Percentiles rank a stretch among this genome's conserved stretches.
Evolutionary conservation across 2,888 invertebrate genomes (phyloP).

Genomic region (Eueremaeus valkanovi): DNA sequence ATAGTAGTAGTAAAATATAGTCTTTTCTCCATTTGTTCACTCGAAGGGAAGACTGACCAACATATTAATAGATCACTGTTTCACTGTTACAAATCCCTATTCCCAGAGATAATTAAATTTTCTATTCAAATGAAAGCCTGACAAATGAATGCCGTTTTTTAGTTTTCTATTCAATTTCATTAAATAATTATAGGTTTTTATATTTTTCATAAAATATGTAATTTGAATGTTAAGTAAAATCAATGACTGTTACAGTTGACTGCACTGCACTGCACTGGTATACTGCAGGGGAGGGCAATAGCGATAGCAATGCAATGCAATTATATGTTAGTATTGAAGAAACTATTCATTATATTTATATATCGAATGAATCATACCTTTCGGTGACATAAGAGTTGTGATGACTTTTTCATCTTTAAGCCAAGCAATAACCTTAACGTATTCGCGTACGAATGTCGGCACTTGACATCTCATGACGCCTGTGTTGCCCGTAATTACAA

Average conservation of each 20-base stretch:
- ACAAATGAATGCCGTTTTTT: too few species aligned
- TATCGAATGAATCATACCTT: slow-evolving; percentile 28
- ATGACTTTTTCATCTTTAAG: slow-evolving; percentile 37
- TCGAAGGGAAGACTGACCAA: not conserved
- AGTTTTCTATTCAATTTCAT: too few species aligned
- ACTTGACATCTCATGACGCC: slow-evolving; percentile 40
- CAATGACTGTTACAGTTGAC: too few species aligned
- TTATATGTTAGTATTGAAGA: too few species aligned
- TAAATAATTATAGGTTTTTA: not conserved
- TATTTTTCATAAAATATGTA: too few species aligned
- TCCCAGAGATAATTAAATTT: slow-evolving; percentile 19
- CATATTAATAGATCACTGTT: not conserved
- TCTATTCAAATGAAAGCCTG: not conserved
- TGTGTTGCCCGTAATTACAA: slow-evolving; percentile 38
- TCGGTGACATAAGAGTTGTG: slow-evolving; percentile 36
- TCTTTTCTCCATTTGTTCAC: too few species aligned
- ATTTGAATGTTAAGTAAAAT: too few species aligned
- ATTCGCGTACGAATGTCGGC: slow-evolving; percentile 39
- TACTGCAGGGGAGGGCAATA: too few species aligned
- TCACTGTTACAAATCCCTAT: slow-evolving; percentile 4
- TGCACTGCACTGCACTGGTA: too few species aligned
- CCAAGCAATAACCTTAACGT: slow-evolving; percentile 39
- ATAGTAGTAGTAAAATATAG: not conserved
- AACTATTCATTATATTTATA: too few species aligned
- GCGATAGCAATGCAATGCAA: too few species aligned